A percentile compares a stretch with the other conserved stretches of the same genome.
phyloP scores from a whole-genome alignment of 2,888 invertebrate species.

The Apodemia duryi region DNA sequence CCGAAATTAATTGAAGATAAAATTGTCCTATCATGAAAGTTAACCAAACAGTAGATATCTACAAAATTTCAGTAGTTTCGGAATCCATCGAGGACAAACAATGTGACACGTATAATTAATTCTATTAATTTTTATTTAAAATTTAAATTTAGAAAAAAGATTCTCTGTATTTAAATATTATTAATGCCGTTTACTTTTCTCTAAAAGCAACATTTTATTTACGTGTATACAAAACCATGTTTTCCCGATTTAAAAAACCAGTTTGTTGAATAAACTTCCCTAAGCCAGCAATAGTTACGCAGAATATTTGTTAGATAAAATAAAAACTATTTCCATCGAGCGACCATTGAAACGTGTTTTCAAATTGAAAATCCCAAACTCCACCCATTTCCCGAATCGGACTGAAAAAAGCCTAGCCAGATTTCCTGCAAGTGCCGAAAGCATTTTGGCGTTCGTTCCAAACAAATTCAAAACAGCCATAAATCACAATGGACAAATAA shows the following conservation, averaged over 20 bases:
- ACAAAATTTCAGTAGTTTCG: too few relatives aligned
- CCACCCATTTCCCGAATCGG: conserved; percentile 38
- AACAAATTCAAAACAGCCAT: conserved; percentile 75
- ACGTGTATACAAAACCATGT: neutral
- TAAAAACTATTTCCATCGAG: conserved; percentile 17
- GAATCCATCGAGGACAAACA: too few relatives aligned
- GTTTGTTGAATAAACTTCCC: conserved; percentile 9
- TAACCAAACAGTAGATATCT: too few relatives aligned
- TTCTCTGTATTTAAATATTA: too few relatives aligned
- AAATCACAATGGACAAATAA: conserved; percentile 74
- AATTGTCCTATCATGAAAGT: too few relatives aligned
- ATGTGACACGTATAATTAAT: too few relatives aligned
- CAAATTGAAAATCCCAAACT: conserved; percentile 36
- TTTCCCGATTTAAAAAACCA: neutral
- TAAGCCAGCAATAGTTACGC: conserved; percentile 11
- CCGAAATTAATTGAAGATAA: too few relatives aligned
- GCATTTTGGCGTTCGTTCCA: conserved; percentile 60
- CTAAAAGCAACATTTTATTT: neutral
- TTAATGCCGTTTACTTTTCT: neutral
- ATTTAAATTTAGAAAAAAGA: too few relatives aligned
- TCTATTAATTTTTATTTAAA: too few relatives aligned
- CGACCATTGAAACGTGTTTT: conserved; percentile 23
- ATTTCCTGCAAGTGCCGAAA: conserved; percentile 58
- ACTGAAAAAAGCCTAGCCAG: conserved; percentile 44
- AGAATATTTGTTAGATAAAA: conserved; percentile 17